These are phyloP conservation scores for Himalopsyche kuldschensis DNA, from an alignment of 2,888 invertebrate species.

Conservation along the genomic window DNA sequence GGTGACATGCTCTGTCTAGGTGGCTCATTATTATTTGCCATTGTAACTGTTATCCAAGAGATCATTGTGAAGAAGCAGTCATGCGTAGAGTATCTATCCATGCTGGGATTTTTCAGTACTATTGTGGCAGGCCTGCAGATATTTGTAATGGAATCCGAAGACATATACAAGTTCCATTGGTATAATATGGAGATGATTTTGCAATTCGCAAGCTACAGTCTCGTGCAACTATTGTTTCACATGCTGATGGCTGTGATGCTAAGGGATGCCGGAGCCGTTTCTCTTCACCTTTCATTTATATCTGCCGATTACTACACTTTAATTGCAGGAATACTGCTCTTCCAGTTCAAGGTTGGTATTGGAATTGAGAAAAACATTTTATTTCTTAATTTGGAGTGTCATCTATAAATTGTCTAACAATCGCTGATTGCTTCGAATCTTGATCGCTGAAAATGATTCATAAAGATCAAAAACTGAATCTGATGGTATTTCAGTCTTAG, in stretches of 20 bases:
- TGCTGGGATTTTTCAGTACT: slow-evolving; percentile 80
- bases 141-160: slow-evolving; percentile 73
- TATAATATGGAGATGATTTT: slow-evolving; percentile 62
- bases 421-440: too few species aligned
- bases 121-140: slow-evolving; percentile 77
- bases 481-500: too few species aligned
- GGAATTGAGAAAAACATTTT: background rate
- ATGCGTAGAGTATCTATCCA: slow-evolving; percentile 77
- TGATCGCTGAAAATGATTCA: too few species aligned
- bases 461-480: too few species aligned
- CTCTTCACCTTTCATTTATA: slow-evolving; percentile 78
- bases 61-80: slow-evolving; percentile 77
- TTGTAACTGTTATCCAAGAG: slow-evolving; percentile 81
- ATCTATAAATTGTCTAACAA: too few species aligned
- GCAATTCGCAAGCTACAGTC: slow-evolving; percentile 65
- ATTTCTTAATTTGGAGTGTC: too few species aligned
- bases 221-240: slow-evolving; percentile 76
- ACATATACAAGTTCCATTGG: slow-evolving; percentile 68
- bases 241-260: slow-evolving; percentile 75
- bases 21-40: slow-evolving; percentile 77
- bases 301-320: slow-evolving; percentile 86
- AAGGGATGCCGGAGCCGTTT: slow-evolving; percentile 77
- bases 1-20: slow-evolving; percentile 82
- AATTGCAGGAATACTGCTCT: slow-evolving; percentile 76
- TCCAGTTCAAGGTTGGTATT: slow-evolving; percentile 72